These are phyloP conservation scores for Baronia brevicornis DNA, from an alignment of 2,888 invertebrate species.

Conservation along the genomic window DNA sequence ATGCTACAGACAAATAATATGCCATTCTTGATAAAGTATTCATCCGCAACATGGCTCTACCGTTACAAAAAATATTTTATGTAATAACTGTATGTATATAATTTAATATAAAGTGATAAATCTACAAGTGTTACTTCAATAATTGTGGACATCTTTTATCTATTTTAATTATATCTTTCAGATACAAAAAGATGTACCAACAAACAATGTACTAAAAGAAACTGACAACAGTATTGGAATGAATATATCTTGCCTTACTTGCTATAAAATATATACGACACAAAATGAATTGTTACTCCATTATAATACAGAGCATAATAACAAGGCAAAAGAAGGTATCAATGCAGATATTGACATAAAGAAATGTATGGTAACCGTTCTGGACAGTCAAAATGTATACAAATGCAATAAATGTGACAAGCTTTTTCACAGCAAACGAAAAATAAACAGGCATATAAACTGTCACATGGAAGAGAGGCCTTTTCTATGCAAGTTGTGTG, in stretches of 20 bases:
- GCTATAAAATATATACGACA: conserved; percentile 28
- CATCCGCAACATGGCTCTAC: too few species aligned
- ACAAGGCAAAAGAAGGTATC: conserved; percentile 7
- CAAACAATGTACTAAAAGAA: conserved; percentile 13
- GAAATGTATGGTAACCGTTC: conserved; percentile 19
- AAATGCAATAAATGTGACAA: conserved; percentile 42
- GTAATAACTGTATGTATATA: too few species aligned
- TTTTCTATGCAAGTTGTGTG: conserved; percentile 56
- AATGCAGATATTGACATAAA: conserved; percentile 6
- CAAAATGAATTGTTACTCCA: conserved; percentile 33
- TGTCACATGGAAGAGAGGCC: conserved; percentile 39
- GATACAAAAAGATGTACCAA: too few species aligned
- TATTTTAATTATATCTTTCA: too few species aligned
- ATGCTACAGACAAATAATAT: too few species aligned
- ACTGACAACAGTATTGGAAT: neutral
- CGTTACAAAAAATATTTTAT: too few species aligned
- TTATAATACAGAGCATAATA: conserved; percentile 31
- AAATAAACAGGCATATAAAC: conserved; percentile 34
- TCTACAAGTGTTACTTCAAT: too few species aligned
- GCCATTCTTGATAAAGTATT: too few species aligned
- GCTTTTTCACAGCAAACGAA: conserved; percentile 28
- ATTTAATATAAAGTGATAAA: too few species aligned
- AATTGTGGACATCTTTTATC: too few species aligned
- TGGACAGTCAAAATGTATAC: conserved; percentile 24
- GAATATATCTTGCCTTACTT: conserved; percentile 35